Evolutionary conservation across 2,113 vertebrate species (phyloP).

Genomic region (Pterocles orientalis): DNA sequence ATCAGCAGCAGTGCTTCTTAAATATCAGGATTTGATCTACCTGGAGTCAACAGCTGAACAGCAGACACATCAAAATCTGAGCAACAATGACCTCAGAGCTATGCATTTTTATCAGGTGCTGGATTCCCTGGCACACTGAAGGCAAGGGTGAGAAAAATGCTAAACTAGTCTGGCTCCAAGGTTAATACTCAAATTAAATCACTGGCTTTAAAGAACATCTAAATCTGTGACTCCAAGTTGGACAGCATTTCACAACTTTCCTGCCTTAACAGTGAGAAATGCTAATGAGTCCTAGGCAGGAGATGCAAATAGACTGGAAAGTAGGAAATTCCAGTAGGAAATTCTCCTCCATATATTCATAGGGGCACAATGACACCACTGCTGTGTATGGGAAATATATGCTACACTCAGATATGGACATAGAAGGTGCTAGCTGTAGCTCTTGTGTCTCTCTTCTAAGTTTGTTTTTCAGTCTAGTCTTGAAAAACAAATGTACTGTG

Average conservation of each 20-base stretch:
- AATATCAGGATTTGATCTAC: constrained; percentile 60
- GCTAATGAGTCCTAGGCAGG: background rate
- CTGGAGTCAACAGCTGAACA: constrained; percentile 38
- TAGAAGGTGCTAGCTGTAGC: background rate
- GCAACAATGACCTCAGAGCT: constrained; percentile 38
- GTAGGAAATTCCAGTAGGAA: constrained; percentile 16
- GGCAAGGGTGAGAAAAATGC: background rate
- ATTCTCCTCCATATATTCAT: constrained; percentile 28
- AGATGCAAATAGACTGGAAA: constrained; percentile 29
- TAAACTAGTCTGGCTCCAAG: background rate
- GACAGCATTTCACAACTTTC: background rate
- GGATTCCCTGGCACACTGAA: constrained; percentile 39
- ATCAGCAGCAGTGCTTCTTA: constrained; percentile 25
- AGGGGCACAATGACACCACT: background rate
- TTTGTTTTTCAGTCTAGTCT: background rate
- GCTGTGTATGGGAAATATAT: background rate
- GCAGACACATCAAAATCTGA: constrained; percentile 39
- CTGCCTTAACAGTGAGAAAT: background rate
- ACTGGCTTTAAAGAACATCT: background rate
- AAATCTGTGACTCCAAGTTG: background rate
- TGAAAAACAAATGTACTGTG: background rate
- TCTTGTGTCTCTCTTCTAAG: background rate
- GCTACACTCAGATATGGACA: background rate
- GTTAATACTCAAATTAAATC: constrained; percentile 20
- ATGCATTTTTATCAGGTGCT: constrained; percentile 53